Base-by-base conservation (phyloP, 2,888 invertebrate species). In the Frankliniella intonsa region DNA sequence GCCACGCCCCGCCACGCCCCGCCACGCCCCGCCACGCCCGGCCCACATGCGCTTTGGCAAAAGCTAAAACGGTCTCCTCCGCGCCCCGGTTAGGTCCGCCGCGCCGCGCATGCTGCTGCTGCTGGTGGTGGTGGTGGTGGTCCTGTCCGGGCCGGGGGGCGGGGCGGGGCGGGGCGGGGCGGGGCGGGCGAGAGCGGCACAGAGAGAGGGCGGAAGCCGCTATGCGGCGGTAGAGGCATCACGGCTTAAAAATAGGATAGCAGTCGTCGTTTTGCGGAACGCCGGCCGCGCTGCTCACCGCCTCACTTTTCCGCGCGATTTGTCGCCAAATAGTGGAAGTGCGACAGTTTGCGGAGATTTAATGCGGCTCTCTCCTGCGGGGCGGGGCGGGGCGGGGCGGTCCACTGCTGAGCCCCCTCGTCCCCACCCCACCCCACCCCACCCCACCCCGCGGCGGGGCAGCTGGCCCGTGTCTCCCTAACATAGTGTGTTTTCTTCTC, bases 11-110 rank as follows among this genome's bases (percentile, higher is more conserved):
- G 38, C 38, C 38, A 38, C 38, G 38, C 38, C 38, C 38, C 38
- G 69, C 55, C 55, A 55, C 14, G 19, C 17, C 14, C 17, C 55
- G 25, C 69, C 22, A 7, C 22, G 69, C 69, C 19, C 22, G 69
- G 10, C 25, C 69, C 69, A 76, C 69, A 76, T 76, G 69, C 69
- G 69, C 69, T 76, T 76, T 76, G 69, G 69, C 69, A 25, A 76
- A 76, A 76, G 22, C 69, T 76, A 76, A 76, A 76, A 76, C 69
- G 69, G 69, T 76, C 69, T 22, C 69, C 69, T 9, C 69, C 69
- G 69, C 69, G 12, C 55, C 55, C 55, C 55, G 17, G 55, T 17
- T 38, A 38, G 38, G 38, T 38, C 38, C 38, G 38, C 38, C 5
- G 38, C 38, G 2, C 2, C 38, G 38, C 38, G 2, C 2, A 2